Base-by-base conservation (phyloP, 1,140 invertebrate genomes). In the Drosophila setifemur region DNA sequence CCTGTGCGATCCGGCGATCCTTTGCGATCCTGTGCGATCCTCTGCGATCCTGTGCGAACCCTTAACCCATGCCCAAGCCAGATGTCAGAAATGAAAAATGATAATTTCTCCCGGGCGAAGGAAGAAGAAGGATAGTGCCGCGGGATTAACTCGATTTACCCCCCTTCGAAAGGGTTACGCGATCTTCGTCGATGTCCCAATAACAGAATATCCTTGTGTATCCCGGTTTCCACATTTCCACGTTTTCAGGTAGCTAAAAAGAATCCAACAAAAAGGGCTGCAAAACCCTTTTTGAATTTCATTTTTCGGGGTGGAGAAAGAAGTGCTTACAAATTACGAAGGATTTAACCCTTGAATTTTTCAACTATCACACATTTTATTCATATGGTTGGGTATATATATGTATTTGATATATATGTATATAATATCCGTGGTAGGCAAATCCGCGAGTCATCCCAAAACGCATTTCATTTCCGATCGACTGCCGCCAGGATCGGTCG, bases 161-260 rank as follows among this genome's bases (percentile, higher is more conserved):
- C n/a, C n/a, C n/a, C n/a, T n/a, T n/a, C 71, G 57, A 81, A 86
- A 79, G 79, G 81, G 81, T 85, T 85, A 85, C 60, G 76, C 64
- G 44, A 29, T 44, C 57, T 63, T 55, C 68, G 54, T 19, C 28
- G 54, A 77, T 52, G 73, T 77, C 49, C 69, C 74, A 79, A 78
- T 72, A 72, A 72, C 60, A 57, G 50, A 78, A 75, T 60, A 64
- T 37, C 60, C n/a, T 55, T 42, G 44, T 73, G 58, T 74, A 14
- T 37, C 33, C 33, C 16, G 43, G 55, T 35, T 58, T 33, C 55
- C 48, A 63, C 33, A 48, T 53, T 33, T 12, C 26, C 39, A 14
- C n/a, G n/a, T 58, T 49, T 16, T 29, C 81, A 86, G 81, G 67
- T 79, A 81, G 61, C n/a, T 16, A 29, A 33, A 81, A 25, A 76